Conservation (phyloP, 2,888 invertebrate genomes). For the Limnephilus marmoratus region DNA sequence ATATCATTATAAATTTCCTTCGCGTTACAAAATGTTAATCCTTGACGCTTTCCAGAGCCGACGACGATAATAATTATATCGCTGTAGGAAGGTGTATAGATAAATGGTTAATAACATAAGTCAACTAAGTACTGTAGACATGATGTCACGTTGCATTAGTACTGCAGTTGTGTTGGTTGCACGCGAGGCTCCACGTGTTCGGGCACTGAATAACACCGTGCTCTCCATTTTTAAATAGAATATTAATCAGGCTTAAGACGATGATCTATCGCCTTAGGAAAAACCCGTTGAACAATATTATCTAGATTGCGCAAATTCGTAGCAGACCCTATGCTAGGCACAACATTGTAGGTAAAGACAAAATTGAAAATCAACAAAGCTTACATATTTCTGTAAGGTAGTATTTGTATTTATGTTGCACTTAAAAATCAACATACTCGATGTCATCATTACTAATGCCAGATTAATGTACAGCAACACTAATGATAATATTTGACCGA, state of each 20-base stretch:
- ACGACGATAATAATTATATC: background rate
- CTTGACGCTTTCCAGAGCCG: background rate
- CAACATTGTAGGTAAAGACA: background rate
- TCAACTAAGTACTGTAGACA: background rate
- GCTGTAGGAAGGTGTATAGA: background rate
- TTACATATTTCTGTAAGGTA: background rate
- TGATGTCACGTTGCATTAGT: background rate
- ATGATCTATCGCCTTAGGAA: background rate
- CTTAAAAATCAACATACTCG: background rate
- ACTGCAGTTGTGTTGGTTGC: background rate
- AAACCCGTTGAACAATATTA: background rate
- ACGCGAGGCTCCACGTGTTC: background rate
- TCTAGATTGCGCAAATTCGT: background rate
- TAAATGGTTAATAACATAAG: slow-evolving; percentile 2
- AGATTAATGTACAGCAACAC: background rate
- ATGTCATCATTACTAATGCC: background rate
- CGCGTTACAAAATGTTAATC: background rate
- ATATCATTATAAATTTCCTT: background rate
- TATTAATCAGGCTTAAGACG: background rate
- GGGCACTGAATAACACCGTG: background rate
- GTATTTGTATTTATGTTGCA: background rate
- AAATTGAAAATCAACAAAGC: background rate
- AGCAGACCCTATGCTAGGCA: no score
- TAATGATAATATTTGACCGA: background rate
- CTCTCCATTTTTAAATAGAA: background rate